These are phyloP conservation scores for Sinotaia quadrata DNA, from an alignment of 2,888 invertebrate genomes.

Conservation along the genomic window DNA sequence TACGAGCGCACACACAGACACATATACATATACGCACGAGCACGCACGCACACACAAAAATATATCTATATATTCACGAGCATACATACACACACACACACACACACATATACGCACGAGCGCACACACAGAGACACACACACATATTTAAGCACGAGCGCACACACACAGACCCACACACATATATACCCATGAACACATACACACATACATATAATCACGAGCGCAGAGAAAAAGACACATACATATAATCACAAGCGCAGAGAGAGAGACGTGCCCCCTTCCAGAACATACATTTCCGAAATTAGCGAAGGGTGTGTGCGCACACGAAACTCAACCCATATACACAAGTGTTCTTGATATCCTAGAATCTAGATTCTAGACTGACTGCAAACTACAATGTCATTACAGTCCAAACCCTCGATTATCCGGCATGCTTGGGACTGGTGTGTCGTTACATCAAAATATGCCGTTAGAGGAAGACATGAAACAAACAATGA, in stretches of 20 bases:
- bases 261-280: neutral
- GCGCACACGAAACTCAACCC: too few species aligned
- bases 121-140: neutral
- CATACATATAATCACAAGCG: constrained; percentile 1
- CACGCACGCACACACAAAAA: neutral
- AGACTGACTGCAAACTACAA: too few species aligned
- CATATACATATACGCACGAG: neutral
- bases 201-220: constrained; percentile 3
- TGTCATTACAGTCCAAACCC: too few species aligned
- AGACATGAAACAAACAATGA: too few species aligned
- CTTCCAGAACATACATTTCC: too few species aligned
- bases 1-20: neutral
- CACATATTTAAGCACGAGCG: neutral
- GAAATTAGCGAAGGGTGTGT: too few species aligned
- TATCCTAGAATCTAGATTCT: too few species aligned
- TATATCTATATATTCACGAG: neutral
- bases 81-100: constrained; percentile 7
- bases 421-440: too few species aligned
- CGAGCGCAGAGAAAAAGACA: neutral
- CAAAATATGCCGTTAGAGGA: too few species aligned
- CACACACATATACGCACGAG: neutral
- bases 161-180: neutral
- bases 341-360: too few species aligned
- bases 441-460: too few species aligned
- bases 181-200: neutral